A percentile compares a stretch with the other conserved stretches of the same genome.
Evolutionary conservation across 2,113 vertebrate genomes (phyloP).

Genomic region (Axis porcinus): DNA sequence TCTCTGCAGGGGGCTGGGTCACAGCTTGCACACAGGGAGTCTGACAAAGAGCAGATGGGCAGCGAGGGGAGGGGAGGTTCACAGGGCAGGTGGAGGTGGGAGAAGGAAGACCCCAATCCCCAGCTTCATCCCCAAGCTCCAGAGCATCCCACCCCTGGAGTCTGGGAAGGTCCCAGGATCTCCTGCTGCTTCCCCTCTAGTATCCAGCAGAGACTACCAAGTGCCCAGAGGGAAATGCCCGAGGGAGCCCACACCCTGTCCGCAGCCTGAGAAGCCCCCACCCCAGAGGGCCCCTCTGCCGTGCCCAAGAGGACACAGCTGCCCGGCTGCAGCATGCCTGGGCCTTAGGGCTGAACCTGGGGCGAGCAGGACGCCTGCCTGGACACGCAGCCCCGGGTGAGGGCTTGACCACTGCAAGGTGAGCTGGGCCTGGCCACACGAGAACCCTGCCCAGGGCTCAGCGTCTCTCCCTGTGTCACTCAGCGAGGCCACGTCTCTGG

Average conservation of each 20-base stretch:
- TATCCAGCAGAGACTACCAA: not conserved
- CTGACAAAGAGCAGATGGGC: not conserved
- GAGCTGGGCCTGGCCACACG: not conserved
- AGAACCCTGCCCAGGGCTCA: not conserved
- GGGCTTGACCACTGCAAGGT: not conserved
- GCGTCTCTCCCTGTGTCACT: not conserved
- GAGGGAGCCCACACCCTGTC: not conserved
- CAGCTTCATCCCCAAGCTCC: not conserved
- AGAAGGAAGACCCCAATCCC: not conserved
- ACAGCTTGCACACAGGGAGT: not conserved
- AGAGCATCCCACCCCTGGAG: too few relatives aligned
- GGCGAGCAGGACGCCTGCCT: not conserved
- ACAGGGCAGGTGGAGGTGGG: not conserved
- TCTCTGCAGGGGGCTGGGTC: not conserved
- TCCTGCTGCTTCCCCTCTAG: not conserved
- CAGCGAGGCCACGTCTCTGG: accelerated
- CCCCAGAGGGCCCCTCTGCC: not conserved
- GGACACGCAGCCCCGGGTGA: not conserved
- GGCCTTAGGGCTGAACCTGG: not conserved
- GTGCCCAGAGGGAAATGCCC: not conserved
- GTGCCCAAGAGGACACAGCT: not conserved
- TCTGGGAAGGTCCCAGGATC: not conserved
- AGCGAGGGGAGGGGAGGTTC: not conserved
- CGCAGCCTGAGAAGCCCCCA: not conserved
- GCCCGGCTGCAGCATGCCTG: not conserved